phyloP scores from a whole-genome alignment of 2,888 invertebrate species.

The Himalopsyche kuldschensis region DNA sequence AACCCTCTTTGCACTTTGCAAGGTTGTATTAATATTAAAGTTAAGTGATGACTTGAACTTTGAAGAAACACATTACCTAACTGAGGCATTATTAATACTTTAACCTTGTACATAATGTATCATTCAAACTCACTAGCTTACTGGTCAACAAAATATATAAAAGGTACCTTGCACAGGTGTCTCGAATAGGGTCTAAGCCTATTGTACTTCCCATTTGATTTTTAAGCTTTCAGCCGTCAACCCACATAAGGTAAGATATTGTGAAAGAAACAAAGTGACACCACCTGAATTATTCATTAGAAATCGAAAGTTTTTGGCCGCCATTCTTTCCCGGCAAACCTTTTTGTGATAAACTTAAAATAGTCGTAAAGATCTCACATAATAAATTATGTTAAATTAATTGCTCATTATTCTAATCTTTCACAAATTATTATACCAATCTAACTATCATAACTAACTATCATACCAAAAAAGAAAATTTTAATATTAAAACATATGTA shows the following conservation, averaged over 20 bases:
- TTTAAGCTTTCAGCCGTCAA: background rate
- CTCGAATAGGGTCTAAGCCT: background rate
- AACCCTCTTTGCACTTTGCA: no score
- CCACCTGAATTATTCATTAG: background rate
- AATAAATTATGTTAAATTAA: background rate
- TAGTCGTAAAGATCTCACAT: background rate
- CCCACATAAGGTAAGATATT: background rate
- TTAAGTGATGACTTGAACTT: no score
- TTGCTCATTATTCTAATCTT: no score
- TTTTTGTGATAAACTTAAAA: background rate
- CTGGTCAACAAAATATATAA: background rate
- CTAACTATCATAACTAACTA: no score
- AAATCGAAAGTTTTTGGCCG: background rate
- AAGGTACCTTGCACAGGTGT: background rate
- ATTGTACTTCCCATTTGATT: background rate
- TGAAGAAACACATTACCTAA: no score
- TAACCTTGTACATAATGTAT: background rate
- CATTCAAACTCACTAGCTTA: background rate
- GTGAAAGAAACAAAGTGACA: background rate
- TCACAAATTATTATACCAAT: no score
- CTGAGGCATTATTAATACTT: background rate
- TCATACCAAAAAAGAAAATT: no score
- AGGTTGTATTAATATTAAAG: no score
- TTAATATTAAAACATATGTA: no score
- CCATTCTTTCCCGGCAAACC: background rate